Evolutionary conservation across 2,113 vertebrate species (phyloP).

Genomic region (Caracal caracal): DNA sequence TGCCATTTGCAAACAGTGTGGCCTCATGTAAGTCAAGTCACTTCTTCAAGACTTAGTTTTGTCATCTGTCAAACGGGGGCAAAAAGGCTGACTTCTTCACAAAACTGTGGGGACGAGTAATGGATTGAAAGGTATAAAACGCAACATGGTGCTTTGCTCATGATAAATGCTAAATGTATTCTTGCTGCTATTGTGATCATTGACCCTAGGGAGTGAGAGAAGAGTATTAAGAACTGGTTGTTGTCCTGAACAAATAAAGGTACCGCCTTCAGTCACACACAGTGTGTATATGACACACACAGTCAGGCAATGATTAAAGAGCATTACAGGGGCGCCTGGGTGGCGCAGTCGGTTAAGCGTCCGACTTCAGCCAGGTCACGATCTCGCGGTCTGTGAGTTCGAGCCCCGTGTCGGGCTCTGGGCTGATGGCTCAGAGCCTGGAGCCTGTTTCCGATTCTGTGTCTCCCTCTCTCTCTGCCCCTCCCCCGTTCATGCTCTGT

Average conservation of each 20-base stretch:
- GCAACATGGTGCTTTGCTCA: neutral
- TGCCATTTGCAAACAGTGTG: neutral
- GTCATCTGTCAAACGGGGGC: neutral
- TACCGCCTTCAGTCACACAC: neutral
- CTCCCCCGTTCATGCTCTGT: too few relatives aligned
- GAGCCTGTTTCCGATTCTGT: too few relatives aligned
- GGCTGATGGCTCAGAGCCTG: too few relatives aligned
- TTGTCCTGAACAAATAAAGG: neutral
- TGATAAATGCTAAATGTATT: neutral
- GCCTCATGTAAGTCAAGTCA: neutral
- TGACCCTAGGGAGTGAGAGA: neutral
- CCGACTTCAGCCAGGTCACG: too few relatives aligned
- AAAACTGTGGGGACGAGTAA: neutral
- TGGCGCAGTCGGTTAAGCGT: too few relatives aligned
- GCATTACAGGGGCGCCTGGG: too few relatives aligned
- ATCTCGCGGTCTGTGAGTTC: too few relatives aligned
- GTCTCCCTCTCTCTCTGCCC: too few relatives aligned
- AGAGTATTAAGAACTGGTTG: too few relatives aligned
- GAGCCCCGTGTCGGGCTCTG: too few relatives aligned
- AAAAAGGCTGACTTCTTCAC: neutral
- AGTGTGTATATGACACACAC: accelerated
- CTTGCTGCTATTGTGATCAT: neutral
- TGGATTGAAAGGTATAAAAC: neutral
- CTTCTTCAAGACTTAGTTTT: neutral
- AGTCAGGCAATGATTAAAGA: neutral